Base-by-base conservation (phyloP, 2,888 invertebrate genomes). In the Fissipunctia ypsillon region DNA sequence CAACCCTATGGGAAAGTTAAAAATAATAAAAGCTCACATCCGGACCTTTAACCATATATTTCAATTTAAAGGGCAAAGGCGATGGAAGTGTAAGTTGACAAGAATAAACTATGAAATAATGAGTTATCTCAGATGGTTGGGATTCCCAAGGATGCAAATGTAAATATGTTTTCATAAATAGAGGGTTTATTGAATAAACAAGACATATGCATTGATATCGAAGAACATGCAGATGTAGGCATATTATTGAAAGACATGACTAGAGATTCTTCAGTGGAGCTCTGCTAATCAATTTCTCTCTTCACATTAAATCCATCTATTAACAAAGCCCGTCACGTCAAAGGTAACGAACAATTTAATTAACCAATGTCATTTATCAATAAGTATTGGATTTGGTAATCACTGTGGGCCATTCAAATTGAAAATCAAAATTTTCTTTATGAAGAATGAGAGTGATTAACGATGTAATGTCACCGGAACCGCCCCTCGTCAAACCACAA, bases 351-450 rank as follows among this genome's bases (percentile, higher is more conserved):
- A 81, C 85, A 83, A 90, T 89, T 91, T 92, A 93, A 94, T 94
- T 92, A 94, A 92, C 89, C 76, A 83, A 87, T 87, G 89, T 92
- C 93, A 95, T 95, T 94, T 92, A 95, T 94, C 93, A 94, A 90
- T 84, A 87, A 82, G 88, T 90, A 90, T 93, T 91, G 91, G 90
- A 91, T 94, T 93, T 91, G 88, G 91, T 91, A 94, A 94, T 94
- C 93, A 90, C 90, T 85, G 91, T 86, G 87, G 89, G 70, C 88
- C 88, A 93, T 93, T 94, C 89, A 91, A 92, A 94, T 94, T 94
- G 94, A 95, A 95, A 95, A 95, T 95, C 94, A 94, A 94, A 95
- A 94, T 93, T 94, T 94, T 93, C 93, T 93, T 92, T 88, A 82
- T 85, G 88, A 90, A 91, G 90, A 93, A 93, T 93, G 87, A 89